Percentiles rank a stretch among this genome's conserved stretches.
Conservation (phyloP, 2,113 vertebrate species). For the Nannobrachium achirus region DNA sequence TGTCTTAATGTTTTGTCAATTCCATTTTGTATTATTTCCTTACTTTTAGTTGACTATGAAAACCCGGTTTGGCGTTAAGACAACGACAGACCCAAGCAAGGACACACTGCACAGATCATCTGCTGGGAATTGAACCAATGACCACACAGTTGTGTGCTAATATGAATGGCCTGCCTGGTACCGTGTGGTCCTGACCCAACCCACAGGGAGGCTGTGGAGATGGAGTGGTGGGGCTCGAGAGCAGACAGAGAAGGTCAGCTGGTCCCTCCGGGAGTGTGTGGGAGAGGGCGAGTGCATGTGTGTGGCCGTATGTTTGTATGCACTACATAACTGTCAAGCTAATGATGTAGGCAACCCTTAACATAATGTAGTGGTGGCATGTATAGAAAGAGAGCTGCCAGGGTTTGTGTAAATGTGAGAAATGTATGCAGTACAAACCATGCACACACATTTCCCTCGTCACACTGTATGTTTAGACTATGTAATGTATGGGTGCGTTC, state of each 20-base stretch:
- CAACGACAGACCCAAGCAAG: too few relatives aligned
- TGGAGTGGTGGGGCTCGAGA: conserved; percentile 23
- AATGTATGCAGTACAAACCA: conserved; percentile 3
- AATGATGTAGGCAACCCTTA: conserved; percentile 14
- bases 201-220: too few relatives aligned
- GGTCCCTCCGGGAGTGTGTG: conserved; percentile 45
- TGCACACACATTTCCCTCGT: neutral
- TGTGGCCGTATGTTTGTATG: conserved; percentile 13
- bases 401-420: conserved; percentile 5
- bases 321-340: conserved; percentile 12
- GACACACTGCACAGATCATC: too few relatives aligned
- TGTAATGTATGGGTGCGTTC: neutral
- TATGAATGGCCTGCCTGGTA: too few relatives aligned
- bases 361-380: conserved; percentile 16
- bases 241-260: conserved; percentile 68
- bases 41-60: too few relatives aligned
- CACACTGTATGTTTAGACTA: too few relatives aligned
- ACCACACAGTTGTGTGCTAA: too few relatives aligned
- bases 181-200: too few relatives aligned
- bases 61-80: too few relatives aligned
- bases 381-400: conserved; percentile 2
- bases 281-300: neutral
- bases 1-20: too few relatives aligned
- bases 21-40: too few relatives aligned
- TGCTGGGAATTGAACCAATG: too few relatives aligned